Percentiles rank a stretch among this genome's conserved stretches.
These are phyloP conservation scores for Siderastrea radians DNA, from an alignment of 92 coral and sea anemone species.

Conservation along the genomic window DNA sequence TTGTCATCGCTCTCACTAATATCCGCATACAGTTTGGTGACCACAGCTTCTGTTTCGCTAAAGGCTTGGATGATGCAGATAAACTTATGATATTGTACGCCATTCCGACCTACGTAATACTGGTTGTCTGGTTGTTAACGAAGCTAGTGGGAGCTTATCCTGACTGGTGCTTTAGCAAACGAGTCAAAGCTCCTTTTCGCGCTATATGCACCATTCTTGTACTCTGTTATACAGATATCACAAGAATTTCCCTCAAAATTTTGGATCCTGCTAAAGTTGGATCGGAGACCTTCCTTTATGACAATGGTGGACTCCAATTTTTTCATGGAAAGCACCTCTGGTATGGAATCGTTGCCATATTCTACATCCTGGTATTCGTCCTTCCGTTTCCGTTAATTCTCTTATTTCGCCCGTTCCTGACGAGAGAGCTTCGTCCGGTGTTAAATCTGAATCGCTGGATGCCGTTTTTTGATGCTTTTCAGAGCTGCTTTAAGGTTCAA, in stretches of 20 bases:
- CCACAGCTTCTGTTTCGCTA: slow-evolving; percentile 60
- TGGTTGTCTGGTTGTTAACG: slow-evolving; percentile 70
- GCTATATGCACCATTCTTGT: slow-evolving; percentile 94
- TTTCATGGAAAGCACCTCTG: slow-evolving; percentile 79
- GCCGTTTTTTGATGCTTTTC: slow-evolving; percentile 88
- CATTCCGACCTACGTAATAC: slow-evolving; percentile 76
- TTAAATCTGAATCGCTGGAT: slow-evolving; percentile 79
- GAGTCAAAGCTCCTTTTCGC: slow-evolving; percentile 84
- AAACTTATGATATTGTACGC: slow-evolving; percentile 76
- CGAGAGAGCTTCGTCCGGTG: slow-evolving; percentile 72
- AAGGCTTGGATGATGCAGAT: slow-evolving; percentile 78
- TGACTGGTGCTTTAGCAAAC: slow-evolving; percentile 80
- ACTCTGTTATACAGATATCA: slow-evolving; percentile 90
- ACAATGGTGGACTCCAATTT: slow-evolving; percentile 76
- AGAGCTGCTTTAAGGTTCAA: slow-evolving; percentile 88
- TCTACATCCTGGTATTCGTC: slow-evolving; percentile 77
- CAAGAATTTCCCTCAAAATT: slow-evolving; percentile 79
- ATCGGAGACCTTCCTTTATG: slow-evolving; percentile 57
- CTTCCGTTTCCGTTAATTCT: slow-evolving; percentile 87
- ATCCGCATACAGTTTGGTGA: slow-evolving; percentile 59
- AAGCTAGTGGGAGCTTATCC: slow-evolving; percentile 75
- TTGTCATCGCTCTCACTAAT: slow-evolving; percentile 79
- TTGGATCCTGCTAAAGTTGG: slow-evolving; percentile 66
- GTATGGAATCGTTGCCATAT: slow-evolving; percentile 77
- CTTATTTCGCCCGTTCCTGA: slow-evolving; percentile 81